Conservation (phyloP, 2,113 vertebrate species). For the Athene noctua region DNA sequence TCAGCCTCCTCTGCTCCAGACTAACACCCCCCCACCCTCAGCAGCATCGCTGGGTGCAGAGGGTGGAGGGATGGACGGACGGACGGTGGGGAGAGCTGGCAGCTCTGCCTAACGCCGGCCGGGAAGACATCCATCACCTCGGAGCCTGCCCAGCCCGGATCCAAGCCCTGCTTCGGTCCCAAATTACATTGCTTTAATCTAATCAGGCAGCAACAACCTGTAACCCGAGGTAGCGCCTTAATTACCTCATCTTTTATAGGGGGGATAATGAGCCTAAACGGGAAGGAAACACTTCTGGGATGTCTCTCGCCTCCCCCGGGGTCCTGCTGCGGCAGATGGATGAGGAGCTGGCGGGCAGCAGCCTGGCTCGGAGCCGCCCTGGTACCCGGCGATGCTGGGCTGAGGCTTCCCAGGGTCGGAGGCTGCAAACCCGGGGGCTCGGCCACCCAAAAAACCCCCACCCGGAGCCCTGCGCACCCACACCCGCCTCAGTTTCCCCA, state of each 20-base stretch:
- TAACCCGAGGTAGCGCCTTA: slow-evolving; percentile 10
- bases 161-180: neutral
- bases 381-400: neutral
- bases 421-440: neutral
- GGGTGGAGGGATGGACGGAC: neutral
- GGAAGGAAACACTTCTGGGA: slow-evolving; percentile 28
- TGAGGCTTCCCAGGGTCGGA: neutral
- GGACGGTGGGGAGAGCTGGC: neutral
- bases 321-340: neutral
- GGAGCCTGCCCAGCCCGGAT: neutral
- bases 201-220: slow-evolving; percentile 32
- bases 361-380: neutral
- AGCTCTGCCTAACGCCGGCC: neutral
- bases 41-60: neutral
- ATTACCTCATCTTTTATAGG: slow-evolving; percentile 22
- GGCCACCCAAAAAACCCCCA: neutral
- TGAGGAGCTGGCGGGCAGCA: neutral
- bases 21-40: neutral
- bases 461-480: accelerated
- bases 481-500: neutral
- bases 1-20: too few species aligned
- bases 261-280: neutral
- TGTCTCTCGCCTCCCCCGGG: neutral
- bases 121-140: neutral
- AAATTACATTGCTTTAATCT: slow-evolving; percentile 37